These are phyloP conservation scores for Scortum barcoo DNA, from an alignment of 2,113 vertebrate species.

Conservation along the genomic window DNA sequence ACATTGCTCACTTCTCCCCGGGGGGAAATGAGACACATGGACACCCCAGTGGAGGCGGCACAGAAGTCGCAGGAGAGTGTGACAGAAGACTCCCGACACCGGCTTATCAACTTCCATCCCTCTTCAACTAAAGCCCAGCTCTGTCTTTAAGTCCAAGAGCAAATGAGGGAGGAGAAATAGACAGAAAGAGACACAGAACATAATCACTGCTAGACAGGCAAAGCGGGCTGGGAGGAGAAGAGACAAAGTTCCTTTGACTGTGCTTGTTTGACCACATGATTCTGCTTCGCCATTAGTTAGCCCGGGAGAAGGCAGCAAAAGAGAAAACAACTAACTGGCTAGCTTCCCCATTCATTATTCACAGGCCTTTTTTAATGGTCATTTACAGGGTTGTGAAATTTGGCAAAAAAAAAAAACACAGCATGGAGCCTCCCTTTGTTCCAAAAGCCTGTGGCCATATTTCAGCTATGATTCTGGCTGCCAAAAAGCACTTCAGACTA, in stretches of 20 bases:
- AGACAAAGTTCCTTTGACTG: conserved; percentile 24
- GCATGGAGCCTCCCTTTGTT: conserved; percentile 40
- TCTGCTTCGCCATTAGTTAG: conserved; percentile 39
- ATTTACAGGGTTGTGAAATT: conserved; percentile 55
- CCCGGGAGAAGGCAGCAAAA: conserved; percentile 9
- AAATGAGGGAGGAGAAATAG: conserved; percentile 25
- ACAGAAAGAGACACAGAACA: conserved; percentile 14
- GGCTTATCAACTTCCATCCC: conserved; percentile 41
- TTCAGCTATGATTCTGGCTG: conserved; percentile 38
- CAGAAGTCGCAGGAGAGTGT: conserved; percentile 35
- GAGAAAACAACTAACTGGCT: conserved; percentile 40
- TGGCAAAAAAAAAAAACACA: conserved; percentile 44
- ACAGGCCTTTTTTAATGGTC: conserved; percentile 61
- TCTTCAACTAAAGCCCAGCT: conserved; percentile 22
- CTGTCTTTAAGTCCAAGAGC: conserved; percentile 16
- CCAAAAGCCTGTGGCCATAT: conserved; percentile 35
- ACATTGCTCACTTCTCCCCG: conserved; percentile 34
- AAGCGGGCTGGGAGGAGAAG: conserved; percentile 20
- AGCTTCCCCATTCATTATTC: conserved; percentile 64
- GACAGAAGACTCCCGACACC: conserved; percentile 36
- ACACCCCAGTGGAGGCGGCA: conserved; percentile 35
- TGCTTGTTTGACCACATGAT: conserved; percentile 30
- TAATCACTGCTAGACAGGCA: conserved; percentile 8
- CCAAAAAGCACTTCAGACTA: conserved; percentile 45
- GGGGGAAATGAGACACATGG: conserved; percentile 21